Percentiles rank a stretch among this genome's conserved stretches.
These are phyloP conservation scores for Apus apus DNA, from an alignment of 2,113 vertebrate species.

Conservation along the genomic window DNA sequence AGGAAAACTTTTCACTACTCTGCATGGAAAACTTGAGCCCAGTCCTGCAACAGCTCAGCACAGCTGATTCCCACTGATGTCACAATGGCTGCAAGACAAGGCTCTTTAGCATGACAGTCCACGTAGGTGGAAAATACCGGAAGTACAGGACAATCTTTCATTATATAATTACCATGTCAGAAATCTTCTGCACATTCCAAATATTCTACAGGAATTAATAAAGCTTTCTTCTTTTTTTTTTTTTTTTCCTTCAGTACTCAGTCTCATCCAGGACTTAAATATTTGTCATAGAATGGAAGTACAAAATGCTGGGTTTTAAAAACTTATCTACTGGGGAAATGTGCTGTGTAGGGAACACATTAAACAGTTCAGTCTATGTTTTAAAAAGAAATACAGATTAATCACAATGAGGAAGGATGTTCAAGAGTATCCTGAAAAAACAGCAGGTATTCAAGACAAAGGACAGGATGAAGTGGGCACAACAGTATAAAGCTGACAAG, in stretches of 20 bases:
- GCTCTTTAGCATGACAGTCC: neutral
- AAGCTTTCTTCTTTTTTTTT: neutral
- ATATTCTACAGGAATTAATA: neutral
- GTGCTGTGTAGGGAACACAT: neutral
- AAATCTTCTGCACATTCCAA: neutral
- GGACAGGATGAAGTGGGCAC: constrained; percentile 61
- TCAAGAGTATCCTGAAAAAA: constrained; percentile 58
- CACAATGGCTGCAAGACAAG: neutral
- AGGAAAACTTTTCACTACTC: constrained; percentile 47
- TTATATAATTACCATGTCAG: neutral
- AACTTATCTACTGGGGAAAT: neutral
- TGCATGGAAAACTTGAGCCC: neutral
- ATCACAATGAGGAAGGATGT: constrained; percentile 51
- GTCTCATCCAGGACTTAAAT: neutral
- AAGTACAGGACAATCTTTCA: neutral
- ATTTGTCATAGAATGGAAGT: neutral
- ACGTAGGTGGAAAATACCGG: neutral
- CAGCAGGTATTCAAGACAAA: constrained; percentile 16
- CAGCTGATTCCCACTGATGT: neutral
- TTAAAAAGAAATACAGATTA: constrained; percentile 57
- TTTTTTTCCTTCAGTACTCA: neutral
- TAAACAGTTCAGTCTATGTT: constrained; percentile 40
- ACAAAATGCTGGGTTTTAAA: constrained; percentile 16
- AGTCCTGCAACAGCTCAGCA: neutral
- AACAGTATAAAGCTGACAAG: constrained; percentile 40